Base-by-base conservation (phyloP, 1,140 invertebrate genomes). In the Scaptomyza pallida region DNA sequence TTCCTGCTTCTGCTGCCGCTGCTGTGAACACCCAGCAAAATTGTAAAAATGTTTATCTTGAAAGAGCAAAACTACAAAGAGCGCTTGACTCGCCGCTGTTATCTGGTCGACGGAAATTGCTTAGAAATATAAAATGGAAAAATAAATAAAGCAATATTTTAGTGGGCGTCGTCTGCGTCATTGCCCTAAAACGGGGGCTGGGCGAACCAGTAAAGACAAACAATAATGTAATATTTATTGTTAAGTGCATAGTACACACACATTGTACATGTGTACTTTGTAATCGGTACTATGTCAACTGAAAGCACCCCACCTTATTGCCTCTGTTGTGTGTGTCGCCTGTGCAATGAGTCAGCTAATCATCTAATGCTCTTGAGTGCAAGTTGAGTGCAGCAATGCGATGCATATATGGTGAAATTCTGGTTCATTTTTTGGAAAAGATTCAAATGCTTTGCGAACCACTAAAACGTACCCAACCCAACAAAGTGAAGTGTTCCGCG, bases 31-130 rank as follows among this genome's bases (percentile, higher is more conserved):
- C 23, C 2, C n/a, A 26, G 19, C 19, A 12, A 43, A 41, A 10
- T 43, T 55, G 3, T 16, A 10, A 23, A 41, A 48, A 23, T 50
- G 35, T 48, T 50, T 50, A 50, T 57, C 21, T 69, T 30, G 45
- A 4, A 21, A 54, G 35, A 59, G n/a, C 33, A 37, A 15, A 52
- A n/a, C 3, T 44, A 54, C 15, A 57, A n/a, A 13, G 26, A 51
- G 50, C 45, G n/a, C n/a, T n/a, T 60, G n/a, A 16, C 15, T 19
- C 6, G 12, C 26, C 40, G 59, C 26, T 41, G 59, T 71, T 71
- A 71, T 71, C 68, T 30, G 35, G 13, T 13, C 40, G 43, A 57
- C 68, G 68, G 68, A 71, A 71, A 71, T 64, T 52, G 52, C 15
- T 35, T 57, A 40, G 40, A 33, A 71, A 44, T 33, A 44, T 33